phyloP scores from a whole-genome alignment of 2,113 vertebrate species.

The Macroglossus sobrinus region DNA sequence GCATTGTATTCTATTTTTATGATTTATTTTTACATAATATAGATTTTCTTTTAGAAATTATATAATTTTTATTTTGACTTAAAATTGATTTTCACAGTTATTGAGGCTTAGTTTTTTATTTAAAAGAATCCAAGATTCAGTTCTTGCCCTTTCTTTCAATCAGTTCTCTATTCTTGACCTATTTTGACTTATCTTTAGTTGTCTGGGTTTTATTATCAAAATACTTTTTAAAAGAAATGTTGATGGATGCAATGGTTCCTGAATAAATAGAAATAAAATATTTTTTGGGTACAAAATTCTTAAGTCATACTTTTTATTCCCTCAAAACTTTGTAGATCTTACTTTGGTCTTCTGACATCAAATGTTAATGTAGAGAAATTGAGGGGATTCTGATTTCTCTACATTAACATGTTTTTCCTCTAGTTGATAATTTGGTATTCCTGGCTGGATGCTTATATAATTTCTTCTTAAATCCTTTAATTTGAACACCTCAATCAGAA shows the following conservation, averaged over 20 bases:
- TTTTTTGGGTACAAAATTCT: background rate
- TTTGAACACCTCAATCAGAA: background rate
- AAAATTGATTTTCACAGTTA: constrained; percentile 1
- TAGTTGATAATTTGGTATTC: background rate
- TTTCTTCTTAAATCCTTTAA: background rate
- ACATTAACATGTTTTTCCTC: background rate
- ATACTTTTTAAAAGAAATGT: background rate
- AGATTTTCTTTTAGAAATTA: background rate
- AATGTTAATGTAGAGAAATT: background rate
- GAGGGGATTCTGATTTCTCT: background rate
- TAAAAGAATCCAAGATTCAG: background rate
- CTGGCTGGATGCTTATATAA: background rate
- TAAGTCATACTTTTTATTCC: background rate
- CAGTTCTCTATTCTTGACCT: background rate
- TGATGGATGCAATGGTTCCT: background rate
- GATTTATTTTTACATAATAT: background rate
- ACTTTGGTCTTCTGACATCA: background rate
- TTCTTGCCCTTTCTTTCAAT: background rate
- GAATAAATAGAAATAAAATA: background rate
- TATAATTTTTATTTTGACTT: background rate
- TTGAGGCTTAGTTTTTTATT: background rate
- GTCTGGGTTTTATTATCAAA: background rate
- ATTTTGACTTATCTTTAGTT: background rate
- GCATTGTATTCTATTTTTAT: background rate
- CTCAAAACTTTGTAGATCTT: background rate